These are phyloP conservation scores for Sus cebifrons DNA, from an alignment of 2,797 vertebrate species.

Conservation along the genomic window DNA sequence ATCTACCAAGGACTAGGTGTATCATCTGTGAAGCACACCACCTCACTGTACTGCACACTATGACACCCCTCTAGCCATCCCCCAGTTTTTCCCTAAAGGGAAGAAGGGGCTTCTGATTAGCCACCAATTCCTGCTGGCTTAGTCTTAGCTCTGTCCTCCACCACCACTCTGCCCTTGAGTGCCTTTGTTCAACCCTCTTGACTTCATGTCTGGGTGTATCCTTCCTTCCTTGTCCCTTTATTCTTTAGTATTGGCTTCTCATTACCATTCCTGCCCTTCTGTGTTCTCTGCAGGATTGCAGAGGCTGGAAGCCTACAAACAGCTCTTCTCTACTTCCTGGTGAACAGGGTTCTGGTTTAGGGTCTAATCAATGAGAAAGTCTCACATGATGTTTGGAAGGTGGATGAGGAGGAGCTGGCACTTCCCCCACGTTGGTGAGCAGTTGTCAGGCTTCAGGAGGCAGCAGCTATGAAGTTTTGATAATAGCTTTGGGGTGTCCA, in stretches of 20 bases:
- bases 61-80: background rate
- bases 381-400: background rate
- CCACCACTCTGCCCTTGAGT: background rate
- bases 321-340: background rate
- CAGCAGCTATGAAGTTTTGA: background rate
- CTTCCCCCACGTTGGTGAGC: background rate
- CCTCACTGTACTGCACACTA: background rate
- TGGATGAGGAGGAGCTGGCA: background rate
- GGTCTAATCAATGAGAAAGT: background rate
- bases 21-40: background rate
- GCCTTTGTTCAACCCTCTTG: background rate
- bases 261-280: background rate
- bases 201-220: background rate
- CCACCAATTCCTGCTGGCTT: background rate
- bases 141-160: background rate
- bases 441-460: background rate
- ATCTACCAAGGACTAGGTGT: background rate
- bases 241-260: background rate
- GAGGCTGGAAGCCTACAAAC: background rate
- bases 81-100: background rate
- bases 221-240: background rate
- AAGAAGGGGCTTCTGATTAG: background rate
- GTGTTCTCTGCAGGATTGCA: background rate
- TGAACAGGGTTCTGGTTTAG: background rate
- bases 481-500: background rate